phyloP scores from a whole-genome alignment of 2,888 invertebrate genomes.

The Girardia tigrina region DNA sequence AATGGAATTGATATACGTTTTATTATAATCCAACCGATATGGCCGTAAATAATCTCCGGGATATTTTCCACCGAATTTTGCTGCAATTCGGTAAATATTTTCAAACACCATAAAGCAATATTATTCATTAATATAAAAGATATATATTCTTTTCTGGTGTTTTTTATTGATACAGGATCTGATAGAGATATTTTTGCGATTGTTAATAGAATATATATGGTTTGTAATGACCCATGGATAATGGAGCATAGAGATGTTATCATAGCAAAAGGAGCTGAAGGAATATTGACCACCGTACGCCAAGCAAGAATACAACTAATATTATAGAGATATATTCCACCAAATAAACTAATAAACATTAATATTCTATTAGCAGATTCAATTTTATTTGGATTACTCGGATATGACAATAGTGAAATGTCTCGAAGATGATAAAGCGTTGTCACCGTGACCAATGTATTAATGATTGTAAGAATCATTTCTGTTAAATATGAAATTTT shows the following conservation, averaged over 20 bases:
- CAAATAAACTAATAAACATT: neutral
- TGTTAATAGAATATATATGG: neutral
- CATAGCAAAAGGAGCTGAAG: neutral
- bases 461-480: neutral
- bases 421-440: neutral
- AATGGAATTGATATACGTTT: neutral
- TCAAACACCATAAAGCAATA: constrained; percentile 10
- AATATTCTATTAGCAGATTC: neutral
- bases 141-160: neutral
- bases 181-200: neutral
- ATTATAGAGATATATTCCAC: neutral
- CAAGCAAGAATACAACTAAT: constrained; percentile 12
- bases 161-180: neutral
- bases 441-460: neutral
- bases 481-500: neutral
- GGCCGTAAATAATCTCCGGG: neutral
- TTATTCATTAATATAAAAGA: neutral
- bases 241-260: neutral
- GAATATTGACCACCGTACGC: neutral
- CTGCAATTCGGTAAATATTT: constrained; percentile 19
- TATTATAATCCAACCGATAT: neutral
- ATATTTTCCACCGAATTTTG: neutral
- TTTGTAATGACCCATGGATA: constrained; percentile 1
- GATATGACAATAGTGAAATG: neutral
- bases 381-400: neutral